phyloP scores from a whole-genome alignment of 2,888 invertebrate genomes.

The Agrotis ipsilon region DNA sequence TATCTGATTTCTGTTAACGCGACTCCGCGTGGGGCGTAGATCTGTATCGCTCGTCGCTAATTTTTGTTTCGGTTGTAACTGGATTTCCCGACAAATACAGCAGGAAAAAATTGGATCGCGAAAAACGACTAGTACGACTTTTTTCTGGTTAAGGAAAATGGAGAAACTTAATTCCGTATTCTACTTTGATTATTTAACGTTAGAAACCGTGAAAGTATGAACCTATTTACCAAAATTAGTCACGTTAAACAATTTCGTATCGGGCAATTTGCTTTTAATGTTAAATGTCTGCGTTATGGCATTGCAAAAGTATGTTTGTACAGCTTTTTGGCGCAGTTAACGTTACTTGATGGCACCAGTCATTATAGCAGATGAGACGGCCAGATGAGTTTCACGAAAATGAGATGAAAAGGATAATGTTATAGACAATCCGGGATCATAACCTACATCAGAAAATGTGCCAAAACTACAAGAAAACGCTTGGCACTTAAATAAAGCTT shows the following conservation, averaged over 20 bases:
- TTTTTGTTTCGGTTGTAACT: slow-evolving; percentile 42
- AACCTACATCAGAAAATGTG: slow-evolving; percentile 32
- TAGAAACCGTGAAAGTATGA: slow-evolving; percentile 27
- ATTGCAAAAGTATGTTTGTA: slow-evolving; percentile 21
- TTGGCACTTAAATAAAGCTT: slow-evolving; percentile 19
- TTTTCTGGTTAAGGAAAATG: slow-evolving; percentile 40
- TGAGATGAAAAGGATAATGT: slow-evolving; percentile 57
- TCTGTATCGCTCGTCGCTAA: slow-evolving; percentile 46
- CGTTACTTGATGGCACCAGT: slow-evolving; percentile 42
- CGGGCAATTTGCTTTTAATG: slow-evolving; percentile 41
- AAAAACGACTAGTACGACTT: slow-evolving; percentile 27
- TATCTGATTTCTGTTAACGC: slow-evolving; percentile 57
- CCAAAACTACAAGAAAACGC: slow-evolving; percentile 36
- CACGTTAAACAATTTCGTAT: slow-evolving; percentile 24
- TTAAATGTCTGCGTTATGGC: slow-evolving; percentile 17
- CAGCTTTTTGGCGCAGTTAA: slow-evolving; percentile 31
- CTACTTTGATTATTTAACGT: slow-evolving; percentile 40
- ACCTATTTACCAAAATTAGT: slow-evolving; percentile 34
- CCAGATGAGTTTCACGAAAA: slow-evolving; percentile 48
- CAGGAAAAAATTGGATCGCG: slow-evolving; percentile 26
- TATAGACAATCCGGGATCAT: slow-evolving; percentile 48
- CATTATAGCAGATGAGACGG: slow-evolving; percentile 46
- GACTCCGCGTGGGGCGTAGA: slow-evolving; percentile 27
- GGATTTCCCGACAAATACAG: slow-evolving; percentile 23
- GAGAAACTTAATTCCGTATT: slow-evolving; percentile 41